These are phyloP conservation scores for Scaptomyza tumidula DNA, from an alignment of 2,888 invertebrate species.

Conservation along the genomic window DNA sequence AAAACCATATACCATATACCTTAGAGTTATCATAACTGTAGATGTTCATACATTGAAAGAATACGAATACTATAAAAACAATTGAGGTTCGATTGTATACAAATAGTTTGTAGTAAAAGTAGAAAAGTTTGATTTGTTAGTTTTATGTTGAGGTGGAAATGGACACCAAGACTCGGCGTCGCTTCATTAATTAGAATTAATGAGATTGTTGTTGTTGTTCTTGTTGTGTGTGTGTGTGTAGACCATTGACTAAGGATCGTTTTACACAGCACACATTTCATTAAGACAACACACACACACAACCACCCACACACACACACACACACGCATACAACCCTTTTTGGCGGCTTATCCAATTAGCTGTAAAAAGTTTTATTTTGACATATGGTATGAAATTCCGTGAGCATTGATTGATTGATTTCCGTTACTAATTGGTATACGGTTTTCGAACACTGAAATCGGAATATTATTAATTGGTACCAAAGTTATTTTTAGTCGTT, in stretches of 20 bases:
- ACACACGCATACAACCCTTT: constrained; percentile 32
- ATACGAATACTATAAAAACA: constrained; percentile 43
- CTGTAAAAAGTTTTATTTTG: constrained; percentile 56
- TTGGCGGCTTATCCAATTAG: constrained; percentile 64
- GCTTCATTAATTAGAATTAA: constrained; percentile 69
- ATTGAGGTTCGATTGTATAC: constrained; percentile 35
- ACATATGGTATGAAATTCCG: constrained; percentile 68
- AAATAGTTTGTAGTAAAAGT: constrained; percentile 53
- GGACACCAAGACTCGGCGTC: constrained; percentile 35
- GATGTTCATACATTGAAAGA: constrained; percentile 9
- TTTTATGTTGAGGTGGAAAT: constrained; percentile 32
- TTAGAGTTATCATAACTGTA: constrained; percentile 1
- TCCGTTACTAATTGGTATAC: constrained; percentile 51
- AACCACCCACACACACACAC: constrained; percentile 5
- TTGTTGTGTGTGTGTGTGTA: constrained; percentile 17
- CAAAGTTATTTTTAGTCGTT: not conserved
- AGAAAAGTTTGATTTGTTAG: constrained; percentile 49
- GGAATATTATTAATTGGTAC: constrained; percentile 53
- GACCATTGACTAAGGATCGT: constrained; percentile 45
- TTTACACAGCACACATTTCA: constrained; percentile 51
- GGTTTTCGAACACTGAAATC: constrained; percentile 23
- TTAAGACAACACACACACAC: constrained; percentile 27
- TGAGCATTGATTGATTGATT: constrained; percentile 69
- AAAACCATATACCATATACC: not conserved
- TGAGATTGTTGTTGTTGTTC: constrained; percentile 54